Percentiles rank a stretch among this genome's conserved stretches.
These are phyloP conservation scores for Phyllotreta striolata DNA, from an alignment of 2,888 invertebrate genomes.

Conservation along the genomic window DNA sequence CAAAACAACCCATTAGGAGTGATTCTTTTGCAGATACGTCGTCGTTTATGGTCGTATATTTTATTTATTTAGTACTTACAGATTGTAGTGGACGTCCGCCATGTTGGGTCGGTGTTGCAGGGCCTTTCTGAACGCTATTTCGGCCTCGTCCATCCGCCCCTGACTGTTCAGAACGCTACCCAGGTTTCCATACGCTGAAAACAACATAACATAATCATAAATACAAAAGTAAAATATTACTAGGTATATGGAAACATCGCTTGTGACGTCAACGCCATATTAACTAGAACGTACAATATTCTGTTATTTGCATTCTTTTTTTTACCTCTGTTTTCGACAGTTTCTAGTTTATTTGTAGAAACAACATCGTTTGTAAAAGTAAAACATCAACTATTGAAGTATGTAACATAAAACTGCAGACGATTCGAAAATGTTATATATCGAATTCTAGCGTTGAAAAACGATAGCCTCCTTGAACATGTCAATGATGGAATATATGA, in stretches of 20 bases:
- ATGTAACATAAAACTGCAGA: too few relatives aligned
- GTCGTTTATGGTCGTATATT: not conserved
- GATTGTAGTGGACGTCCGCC: conserved; percentile 99
- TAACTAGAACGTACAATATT: too few relatives aligned
- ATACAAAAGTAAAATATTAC: too few relatives aligned
- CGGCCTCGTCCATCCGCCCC: conserved; percentile 87
- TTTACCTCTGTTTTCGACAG: too few relatives aligned
- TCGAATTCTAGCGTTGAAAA: conserved; percentile 6
- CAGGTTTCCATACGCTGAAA: conserved; percentile 93
- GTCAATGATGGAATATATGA: conserved; percentile 16
- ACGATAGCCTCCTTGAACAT: conserved; percentile 14
- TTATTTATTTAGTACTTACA: conserved; percentile 75
- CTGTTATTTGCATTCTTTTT: not conserved
- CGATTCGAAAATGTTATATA: too few relatives aligned
- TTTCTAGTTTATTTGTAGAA: too few relatives aligned
- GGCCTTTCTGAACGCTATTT: conserved; percentile 89
- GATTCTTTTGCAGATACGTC: not conserved
- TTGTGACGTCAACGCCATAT: too few relatives aligned
- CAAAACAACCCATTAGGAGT: conserved; percentile 6
- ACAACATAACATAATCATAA: conserved; percentile 31
- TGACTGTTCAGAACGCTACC: conserved; percentile 94
- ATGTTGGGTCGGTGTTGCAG: conserved; percentile 92
- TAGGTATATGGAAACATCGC: too few relatives aligned
- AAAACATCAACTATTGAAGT: too few relatives aligned
- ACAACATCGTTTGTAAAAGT: too few relatives aligned